Evolutionary conservation across 2,888 invertebrate species (phyloP).

Genomic region (Agrilus biguttatus): DNA sequence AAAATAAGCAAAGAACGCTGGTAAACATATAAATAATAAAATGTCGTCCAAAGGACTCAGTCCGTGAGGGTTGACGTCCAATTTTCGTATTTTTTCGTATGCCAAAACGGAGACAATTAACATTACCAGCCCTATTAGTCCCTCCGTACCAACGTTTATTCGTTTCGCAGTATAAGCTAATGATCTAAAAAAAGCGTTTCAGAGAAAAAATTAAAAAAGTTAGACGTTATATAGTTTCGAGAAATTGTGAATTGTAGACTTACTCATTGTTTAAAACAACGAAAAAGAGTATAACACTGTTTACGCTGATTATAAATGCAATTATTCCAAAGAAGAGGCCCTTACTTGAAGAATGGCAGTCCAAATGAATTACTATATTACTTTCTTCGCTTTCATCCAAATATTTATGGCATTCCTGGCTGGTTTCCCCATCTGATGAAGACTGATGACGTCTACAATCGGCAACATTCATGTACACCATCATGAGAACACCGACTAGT

Average conservation of each 20-base stretch:
- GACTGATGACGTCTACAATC: slow-evolving; percentile 28
- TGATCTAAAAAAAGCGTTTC: slow-evolving; percentile 14
- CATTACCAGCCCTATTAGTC: slow-evolving; percentile 41
- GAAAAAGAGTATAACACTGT: slow-evolving; percentile 46
- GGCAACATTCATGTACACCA: slow-evolving; percentile 63
- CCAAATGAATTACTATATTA: slow-evolving; percentile 35
- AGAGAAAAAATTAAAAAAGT: no score
- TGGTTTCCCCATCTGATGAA: slow-evolving; percentile 17
- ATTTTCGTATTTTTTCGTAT: slow-evolving; percentile 45
- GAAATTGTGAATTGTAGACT: slow-evolving; percentile 8
- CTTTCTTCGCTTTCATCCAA: slow-evolving; percentile 17
- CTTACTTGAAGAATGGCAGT: slow-evolving; percentile 63
- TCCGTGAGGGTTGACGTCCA: slow-evolving; percentile 51
- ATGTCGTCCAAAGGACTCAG: slow-evolving; percentile 54
- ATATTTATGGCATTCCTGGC: slow-evolving; percentile 16
- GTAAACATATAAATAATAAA: slow-evolving; percentile 53
- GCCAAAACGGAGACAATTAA: slow-evolving; percentile 43
- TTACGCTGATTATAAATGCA: slow-evolving; percentile 39
- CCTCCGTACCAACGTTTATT: slow-evolving; percentile 37
- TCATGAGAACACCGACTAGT: slow-evolving; percentile 53
- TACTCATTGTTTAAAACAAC: slow-evolving; percentile 39
- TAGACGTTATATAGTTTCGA: not conserved
- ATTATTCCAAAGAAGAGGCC: slow-evolving; percentile 54
- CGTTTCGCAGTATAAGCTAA: slow-evolving; percentile 33
- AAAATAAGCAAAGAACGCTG: slow-evolving; percentile 45